Evolutionary conservation across 2,113 vertebrate genomes (phyloP).

Genomic region (Atlantisia rogersi): DNA sequence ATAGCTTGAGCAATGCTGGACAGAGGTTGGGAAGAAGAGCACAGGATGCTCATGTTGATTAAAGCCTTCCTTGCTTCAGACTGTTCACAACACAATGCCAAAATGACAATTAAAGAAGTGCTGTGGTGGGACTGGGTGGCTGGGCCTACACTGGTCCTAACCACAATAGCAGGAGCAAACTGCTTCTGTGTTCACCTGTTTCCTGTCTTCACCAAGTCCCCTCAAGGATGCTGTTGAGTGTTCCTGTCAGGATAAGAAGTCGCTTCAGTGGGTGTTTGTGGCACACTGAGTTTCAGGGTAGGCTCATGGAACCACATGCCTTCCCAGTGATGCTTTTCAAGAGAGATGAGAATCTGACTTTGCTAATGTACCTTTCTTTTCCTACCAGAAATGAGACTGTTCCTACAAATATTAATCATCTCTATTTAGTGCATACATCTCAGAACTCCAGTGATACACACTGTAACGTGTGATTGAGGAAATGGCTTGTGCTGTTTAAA

Average conservation of each 20-base stretch:
- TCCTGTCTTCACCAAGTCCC: not conserved
- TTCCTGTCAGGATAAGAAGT: not conserved
- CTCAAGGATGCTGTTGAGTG: not conserved
- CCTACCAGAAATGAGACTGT: not conserved
- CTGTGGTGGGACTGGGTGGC: accelerated
- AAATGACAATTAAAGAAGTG: not conserved
- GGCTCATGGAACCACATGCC: accelerated
- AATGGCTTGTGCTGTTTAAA: not conserved
- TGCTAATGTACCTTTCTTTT: not conserved
- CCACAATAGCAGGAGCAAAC: accelerated
- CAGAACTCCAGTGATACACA: not conserved
- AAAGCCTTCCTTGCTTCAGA: not conserved
- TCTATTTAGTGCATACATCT: not conserved
- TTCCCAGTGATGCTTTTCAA: not conserved
- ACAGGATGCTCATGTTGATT: not conserved
- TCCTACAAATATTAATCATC: not conserved
- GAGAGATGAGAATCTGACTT: not conserved
- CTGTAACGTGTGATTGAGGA: not conserved
- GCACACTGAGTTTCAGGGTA: not conserved
- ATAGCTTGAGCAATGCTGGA: not conserved
- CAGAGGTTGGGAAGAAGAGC: not conserved
- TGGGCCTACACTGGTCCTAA: accelerated
- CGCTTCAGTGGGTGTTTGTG: not conserved
- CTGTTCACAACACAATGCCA: not conserved
- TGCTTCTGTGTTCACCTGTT: not conserved